These are phyloP conservation scores for Calcarius ornatus DNA, from an alignment of 2,113 vertebrate species.

Conservation along the genomic window DNA sequence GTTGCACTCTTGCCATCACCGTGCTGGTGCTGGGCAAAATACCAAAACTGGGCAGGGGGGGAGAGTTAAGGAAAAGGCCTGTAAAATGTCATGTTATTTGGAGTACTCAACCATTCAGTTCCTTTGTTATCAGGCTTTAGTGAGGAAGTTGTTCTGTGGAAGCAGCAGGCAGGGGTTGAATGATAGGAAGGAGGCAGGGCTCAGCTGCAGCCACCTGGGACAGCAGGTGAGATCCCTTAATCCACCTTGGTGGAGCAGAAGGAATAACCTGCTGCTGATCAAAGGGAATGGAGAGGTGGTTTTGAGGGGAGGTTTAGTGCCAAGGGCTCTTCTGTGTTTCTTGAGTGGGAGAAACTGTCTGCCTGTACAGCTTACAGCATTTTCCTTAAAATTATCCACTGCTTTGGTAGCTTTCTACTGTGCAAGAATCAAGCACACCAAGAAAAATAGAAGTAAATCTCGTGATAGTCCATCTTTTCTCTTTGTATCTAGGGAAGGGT, in stretches of 20 bases:
- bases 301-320: neutral
- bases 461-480: neutral
- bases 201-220: neutral
- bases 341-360: neutral
- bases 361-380: neutral
- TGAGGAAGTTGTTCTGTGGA: neutral
- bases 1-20: accelerated
- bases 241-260: neutral
- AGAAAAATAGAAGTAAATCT: neutral
- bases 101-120: neutral
- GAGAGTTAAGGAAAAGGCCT: neutral
- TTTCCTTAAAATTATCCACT: neutral
- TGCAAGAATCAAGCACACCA: neutral
- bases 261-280: neutral
- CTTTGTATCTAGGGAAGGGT: neutral
- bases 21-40: neutral
- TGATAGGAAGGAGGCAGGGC: neutral
- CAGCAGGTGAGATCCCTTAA: neutral
- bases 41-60: accelerated
- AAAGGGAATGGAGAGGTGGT: neutral
- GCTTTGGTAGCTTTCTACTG: neutral
- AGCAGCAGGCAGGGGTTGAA: neutral
- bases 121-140: neutral
- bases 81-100: neutral
- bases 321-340: neutral